Conservation (phyloP, 2,113 vertebrate genomes). For the Piaya cayana region DNA sequence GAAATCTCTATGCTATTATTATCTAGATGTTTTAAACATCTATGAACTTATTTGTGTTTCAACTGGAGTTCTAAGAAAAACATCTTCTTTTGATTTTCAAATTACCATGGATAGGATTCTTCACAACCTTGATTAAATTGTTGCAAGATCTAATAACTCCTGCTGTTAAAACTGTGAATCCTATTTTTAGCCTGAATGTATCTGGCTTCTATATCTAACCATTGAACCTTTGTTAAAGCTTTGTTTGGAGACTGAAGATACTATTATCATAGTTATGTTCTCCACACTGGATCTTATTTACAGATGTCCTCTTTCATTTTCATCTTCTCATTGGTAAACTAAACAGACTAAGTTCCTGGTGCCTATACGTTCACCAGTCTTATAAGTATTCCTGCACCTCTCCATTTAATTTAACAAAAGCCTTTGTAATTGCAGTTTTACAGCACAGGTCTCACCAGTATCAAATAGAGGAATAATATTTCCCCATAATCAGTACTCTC, state of each 20-base stretch:
- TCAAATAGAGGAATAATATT: neutral
- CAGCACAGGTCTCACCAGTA: neutral
- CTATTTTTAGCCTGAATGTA: conserved; percentile 7
- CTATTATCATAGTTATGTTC: neutral
- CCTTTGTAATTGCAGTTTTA: neutral
- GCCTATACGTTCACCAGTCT: neutral
- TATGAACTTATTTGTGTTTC: neutral
- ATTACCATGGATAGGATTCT: conserved; percentile 6
- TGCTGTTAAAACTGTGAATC: neutral
- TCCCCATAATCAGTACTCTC: neutral
- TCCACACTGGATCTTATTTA: neutral
- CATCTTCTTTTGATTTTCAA: conserved; percentile 3
- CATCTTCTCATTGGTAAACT: neutral
- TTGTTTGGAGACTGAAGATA: neutral
- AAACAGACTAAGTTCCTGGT: neutral
- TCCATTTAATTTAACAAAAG: neutral
- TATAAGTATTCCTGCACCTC: neutral
- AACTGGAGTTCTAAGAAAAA: conserved; percentile 33
- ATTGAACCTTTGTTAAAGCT: neutral
- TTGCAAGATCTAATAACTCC: neutral
- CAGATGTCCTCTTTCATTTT: neutral
- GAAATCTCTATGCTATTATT: neutral
- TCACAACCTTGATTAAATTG: conserved; percentile 19
- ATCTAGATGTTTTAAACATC: neutral
- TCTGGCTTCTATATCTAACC: neutral